Evolutionary conservation across 1,140 invertebrate species (phyloP).

Genomic region (Coptotermes formosanus): DNA sequence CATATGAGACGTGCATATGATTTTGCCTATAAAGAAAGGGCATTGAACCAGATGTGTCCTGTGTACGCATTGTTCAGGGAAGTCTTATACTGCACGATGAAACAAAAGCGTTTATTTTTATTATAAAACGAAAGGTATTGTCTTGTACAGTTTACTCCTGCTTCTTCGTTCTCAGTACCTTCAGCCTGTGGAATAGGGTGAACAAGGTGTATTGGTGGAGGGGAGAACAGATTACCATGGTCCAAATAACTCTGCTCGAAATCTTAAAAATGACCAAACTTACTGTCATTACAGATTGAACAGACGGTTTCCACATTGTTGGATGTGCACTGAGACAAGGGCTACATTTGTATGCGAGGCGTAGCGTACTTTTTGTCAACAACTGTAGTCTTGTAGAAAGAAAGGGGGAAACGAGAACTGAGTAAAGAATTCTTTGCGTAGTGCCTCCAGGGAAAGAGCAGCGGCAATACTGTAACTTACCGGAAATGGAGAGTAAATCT

Average conservation of each 20-base stretch:
- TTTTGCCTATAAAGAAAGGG: conserved; percentile 26
- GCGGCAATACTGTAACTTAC: no score
- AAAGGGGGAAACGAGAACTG: no score
- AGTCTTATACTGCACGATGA: background rate
- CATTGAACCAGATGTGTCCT: conserved; percentile 2
- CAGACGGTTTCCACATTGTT: no score
- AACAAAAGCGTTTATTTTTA: background rate
- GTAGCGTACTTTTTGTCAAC: no score
- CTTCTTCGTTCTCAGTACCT: background rate
- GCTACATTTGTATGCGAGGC: no score
- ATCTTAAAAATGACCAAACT: no score
- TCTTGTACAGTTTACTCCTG: background rate
- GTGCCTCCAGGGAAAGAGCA: no score
- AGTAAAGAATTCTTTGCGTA: no score
- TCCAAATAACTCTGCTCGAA: background rate
- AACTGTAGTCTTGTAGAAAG: no score
- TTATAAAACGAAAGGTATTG: background rate
- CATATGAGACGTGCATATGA: conserved; percentile 25
- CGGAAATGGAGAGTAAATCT: no score
- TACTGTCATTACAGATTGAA: no score
- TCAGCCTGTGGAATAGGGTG: background rate
- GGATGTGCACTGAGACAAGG: no score
- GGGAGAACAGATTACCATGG: background rate
- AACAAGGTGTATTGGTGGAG: background rate
- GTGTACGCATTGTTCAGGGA: background rate